These are phyloP conservation scores for Drosophila chauvacae DNA, from an alignment of 1,140 invertebrate genomes.

Conservation along the genomic window DNA sequence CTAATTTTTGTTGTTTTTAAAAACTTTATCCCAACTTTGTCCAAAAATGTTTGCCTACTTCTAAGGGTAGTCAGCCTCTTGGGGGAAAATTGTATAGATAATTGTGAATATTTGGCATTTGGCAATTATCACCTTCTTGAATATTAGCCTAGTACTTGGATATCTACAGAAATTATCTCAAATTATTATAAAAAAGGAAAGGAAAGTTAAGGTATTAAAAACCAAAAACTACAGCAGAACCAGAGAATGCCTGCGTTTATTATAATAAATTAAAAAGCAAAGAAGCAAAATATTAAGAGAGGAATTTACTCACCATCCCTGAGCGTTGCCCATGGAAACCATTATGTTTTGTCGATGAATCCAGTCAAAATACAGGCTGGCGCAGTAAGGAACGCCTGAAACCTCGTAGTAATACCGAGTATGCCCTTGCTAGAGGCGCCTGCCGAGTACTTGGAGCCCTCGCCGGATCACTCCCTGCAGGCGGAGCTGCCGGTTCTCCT, in stretches of 20 bases:
- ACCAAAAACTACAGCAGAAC: background rate
- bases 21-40: too few species aligned
- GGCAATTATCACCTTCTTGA: background rate
- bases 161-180: too few species aligned
- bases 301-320: background rate
- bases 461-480: constrained; percentile 70
- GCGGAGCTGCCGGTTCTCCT: constrained; percentile 63
- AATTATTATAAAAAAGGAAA: too few species aligned
- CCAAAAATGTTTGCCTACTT: background rate
- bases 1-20: background rate
- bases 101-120: background rate
- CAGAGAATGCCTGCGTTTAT: background rate
- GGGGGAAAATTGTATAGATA: background rate
- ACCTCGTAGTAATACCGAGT: background rate
- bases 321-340: constrained; percentile 23
- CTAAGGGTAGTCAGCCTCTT: too few species aligned
- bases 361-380: constrained; percentile 31
- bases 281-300: background rate
- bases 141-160: background rate
- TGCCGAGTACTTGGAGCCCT: constrained; percentile 66
- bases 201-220: too few species aligned
- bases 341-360: constrained; percentile 58
- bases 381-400: background rate
- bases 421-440: constrained; percentile 79
- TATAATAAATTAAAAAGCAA: background rate